Base-by-base conservation (phyloP, 2,797 vertebrate species). In the Hemitrygon akajei region DNA sequence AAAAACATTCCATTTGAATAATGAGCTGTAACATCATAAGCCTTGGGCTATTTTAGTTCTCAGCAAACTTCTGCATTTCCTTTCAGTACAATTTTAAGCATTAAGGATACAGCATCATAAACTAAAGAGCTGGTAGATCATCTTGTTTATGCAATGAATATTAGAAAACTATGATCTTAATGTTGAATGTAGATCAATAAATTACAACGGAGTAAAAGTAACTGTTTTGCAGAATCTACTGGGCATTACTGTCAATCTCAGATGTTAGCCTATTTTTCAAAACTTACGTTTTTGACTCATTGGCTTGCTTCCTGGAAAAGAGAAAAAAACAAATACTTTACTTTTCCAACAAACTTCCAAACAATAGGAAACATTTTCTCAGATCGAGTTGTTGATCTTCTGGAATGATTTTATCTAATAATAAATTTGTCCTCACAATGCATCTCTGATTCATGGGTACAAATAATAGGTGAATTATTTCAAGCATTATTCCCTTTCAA, bases 221-320 rank as follows among this genome's bases (percentile, higher is more conserved):
- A 1, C 0, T 76, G 56, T 92, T 93, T 75, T 22, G 12, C 60
- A 89, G 34, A 4, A 73, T 93, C 73, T 93, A 75, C 76, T 93
- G 75, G 25, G 1, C 25, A 75, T 40, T 93, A 47, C 47, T 47
- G 47, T 47, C 47, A 47, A 47, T 56, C 20, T 92, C 91, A 75
- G 27, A 75, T 27, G 18, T 47, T 30, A 75, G 40, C 25, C 27
- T 56, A 2, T 69, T 30, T 93, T 93, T 93, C 27, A 30, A 93
- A 56, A 97, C 97, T 97, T 96, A 97, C 97, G 95, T 96, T 98
- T 98, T 91, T 96, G 96, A 94, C 97, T 97, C 91, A 97, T 97
- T 96, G 97, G 97, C 96, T 97, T 94, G 40, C 97, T 97, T 95
- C 96, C 97, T 97, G 95, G 91, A 91, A 94, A 77, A 94, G 91